A percentile compares a stretch with the other conserved stretches of the same genome.
phyloP scores from a whole-genome alignment of 2,797 vertebrate genomes.

The Myotis myotis region DNA sequence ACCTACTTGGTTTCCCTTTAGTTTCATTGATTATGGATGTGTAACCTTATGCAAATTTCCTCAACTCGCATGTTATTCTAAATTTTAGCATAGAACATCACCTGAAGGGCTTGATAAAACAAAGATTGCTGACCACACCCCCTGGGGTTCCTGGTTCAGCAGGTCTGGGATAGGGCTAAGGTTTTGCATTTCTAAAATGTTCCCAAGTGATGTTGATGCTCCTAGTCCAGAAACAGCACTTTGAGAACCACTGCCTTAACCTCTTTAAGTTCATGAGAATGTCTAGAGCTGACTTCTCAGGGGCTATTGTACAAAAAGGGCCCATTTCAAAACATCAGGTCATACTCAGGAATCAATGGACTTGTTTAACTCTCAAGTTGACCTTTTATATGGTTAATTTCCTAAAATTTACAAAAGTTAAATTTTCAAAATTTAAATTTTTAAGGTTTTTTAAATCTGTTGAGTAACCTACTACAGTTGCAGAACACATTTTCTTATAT shows the following conservation, averaged over 20 bases:
- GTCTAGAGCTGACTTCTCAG: background rate
- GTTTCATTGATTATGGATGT: background rate
- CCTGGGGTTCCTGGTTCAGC: background rate
- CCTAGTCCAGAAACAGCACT: background rate
- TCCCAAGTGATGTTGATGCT: background rate
- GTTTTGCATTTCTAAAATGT: background rate
- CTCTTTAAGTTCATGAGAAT: background rate
- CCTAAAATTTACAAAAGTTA: background rate
- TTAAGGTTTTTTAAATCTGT: background rate
- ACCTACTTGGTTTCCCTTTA: background rate
- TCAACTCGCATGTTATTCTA: background rate
- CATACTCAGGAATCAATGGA: background rate
- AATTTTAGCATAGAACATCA: background rate
- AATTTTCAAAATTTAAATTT: background rate
- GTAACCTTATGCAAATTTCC: background rate
- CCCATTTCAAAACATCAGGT: background rate
- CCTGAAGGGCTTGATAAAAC: background rate
- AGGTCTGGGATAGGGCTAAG: no score
- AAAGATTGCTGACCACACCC: background rate
- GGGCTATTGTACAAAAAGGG: background rate
- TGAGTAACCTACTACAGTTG: background rate
- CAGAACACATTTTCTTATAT: background rate
- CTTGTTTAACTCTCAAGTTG: background rate
- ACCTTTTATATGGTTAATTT: background rate
- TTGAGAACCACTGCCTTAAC: background rate